These are phyloP conservation scores for Synanthedon myopaeformis DNA, from an alignment of 2,888 invertebrate genomes.

Conservation along the genomic window DNA sequence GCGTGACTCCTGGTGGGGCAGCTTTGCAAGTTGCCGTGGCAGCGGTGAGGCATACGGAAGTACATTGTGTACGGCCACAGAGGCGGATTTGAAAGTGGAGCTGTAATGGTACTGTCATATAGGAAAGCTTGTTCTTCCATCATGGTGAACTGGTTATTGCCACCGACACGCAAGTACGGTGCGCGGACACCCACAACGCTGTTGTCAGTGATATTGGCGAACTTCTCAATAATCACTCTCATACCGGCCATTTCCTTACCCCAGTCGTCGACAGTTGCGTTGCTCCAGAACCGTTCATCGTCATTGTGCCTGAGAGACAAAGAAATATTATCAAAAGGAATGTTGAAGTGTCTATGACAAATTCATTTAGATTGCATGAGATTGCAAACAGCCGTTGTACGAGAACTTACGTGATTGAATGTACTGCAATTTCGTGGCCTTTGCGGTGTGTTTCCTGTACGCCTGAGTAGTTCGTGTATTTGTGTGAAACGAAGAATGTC, in stretches of 20 bases:
- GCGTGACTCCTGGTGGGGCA: constrained; percentile 93
- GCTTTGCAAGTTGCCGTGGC: constrained; percentile 91
- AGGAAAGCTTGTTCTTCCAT: constrained; percentile 96
- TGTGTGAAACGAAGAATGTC: constrained; percentile 93
- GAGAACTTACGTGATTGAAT: constrained; percentile 88
- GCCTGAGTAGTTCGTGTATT: constrained; percentile 94
- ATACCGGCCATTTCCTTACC: constrained; percentile 95
- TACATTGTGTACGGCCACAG: constrained; percentile 99
- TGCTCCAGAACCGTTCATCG: constrained; percentile 93
- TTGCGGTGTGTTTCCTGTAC: constrained; percentile 91
- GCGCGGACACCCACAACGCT: constrained; percentile 92
- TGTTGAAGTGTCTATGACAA: constrained; percentile 1
- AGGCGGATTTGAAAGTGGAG: constrained; percentile 89
- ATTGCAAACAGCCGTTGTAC: neutral
- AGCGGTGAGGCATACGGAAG: constrained; percentile 95
- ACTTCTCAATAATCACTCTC: constrained; percentile 91
- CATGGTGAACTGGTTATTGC: constrained; percentile 97
- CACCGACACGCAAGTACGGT: constrained; percentile 91
- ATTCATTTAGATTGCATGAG: neutral
- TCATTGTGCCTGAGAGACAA: constrained; percentile 80
- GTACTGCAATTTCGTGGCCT: constrained; percentile 94
- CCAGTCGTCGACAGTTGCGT: constrained; percentile 92
- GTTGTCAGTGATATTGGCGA: constrained; percentile 89
- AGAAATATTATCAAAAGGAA: neutral
- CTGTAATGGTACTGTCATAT: constrained; percentile 95